phyloP scores from a whole-genome alignment of 2,113 vertebrate genomes.

The Phrynocephalus versicolor region DNA sequence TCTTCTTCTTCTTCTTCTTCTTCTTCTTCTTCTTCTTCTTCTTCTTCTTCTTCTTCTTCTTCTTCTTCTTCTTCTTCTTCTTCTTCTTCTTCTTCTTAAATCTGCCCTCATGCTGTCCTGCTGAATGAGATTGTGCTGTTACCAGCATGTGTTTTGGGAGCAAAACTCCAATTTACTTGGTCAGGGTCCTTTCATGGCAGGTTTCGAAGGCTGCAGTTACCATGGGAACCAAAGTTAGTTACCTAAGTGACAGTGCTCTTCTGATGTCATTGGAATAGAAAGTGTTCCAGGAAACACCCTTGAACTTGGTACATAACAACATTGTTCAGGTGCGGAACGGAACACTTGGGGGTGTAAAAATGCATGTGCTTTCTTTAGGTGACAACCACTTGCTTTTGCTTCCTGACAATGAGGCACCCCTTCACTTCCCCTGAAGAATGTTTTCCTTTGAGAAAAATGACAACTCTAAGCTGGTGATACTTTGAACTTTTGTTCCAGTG shows the following conservation, averaged over 20 bases:
- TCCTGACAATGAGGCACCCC: conserved; percentile 31
- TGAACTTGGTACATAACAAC: conserved; percentile 60
- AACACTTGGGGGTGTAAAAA: conserved; percentile 44
- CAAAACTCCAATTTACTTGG: conserved; percentile 48
- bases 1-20: not conserved
- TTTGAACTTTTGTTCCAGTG: conserved; percentile 56
- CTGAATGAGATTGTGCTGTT: conserved; percentile 21
- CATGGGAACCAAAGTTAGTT: conserved; percentile 66
- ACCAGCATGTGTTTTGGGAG: conserved; percentile 55
- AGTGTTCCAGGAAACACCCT: conserved; percentile 61
- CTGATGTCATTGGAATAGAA: conserved; percentile 66
- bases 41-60: not conserved
- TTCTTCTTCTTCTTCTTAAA: not conserved
- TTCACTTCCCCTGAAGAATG: conserved; percentile 40
- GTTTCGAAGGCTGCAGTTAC: conserved; percentile 62
- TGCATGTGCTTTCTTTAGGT: conserved; percentile 21
- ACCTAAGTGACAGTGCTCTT: conserved; percentile 57
- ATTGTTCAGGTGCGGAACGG: conserved; percentile 51
- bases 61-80: not conserved
- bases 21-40: not conserved
- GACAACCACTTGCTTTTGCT: conserved; percentile 54
- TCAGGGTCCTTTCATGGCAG: conserved; percentile 36
- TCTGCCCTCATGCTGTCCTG: not conserved
- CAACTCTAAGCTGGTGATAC: conserved; percentile 41
- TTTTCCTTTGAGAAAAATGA: conserved; percentile 16